phyloP scores from a whole-genome alignment of 2,888 invertebrate genomes.

The Erebia epiphron region DNA sequence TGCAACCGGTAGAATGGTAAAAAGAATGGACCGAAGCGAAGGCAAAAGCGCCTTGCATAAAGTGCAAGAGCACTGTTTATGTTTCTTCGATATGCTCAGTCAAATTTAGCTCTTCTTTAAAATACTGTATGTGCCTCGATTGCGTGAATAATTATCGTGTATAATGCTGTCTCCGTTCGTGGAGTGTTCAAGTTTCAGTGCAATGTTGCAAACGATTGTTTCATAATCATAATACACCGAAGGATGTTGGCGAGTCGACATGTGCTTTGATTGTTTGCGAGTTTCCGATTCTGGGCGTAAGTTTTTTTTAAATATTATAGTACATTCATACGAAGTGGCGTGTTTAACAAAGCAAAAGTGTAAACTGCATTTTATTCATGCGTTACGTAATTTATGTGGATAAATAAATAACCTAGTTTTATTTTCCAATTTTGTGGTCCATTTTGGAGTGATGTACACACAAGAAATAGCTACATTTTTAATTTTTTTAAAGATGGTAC shows the following conservation, averaged over 20 bases:
- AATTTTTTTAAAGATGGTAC: too few species aligned
- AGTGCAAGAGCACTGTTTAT: slow-evolving; percentile 12
- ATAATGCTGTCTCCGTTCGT: slow-evolving; percentile 35
- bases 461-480: too few species aligned
- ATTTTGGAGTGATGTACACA: too few species aligned
- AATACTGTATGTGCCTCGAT: slow-evolving; percentile 20
- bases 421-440: too few species aligned
- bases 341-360: slow-evolving; percentile 4
- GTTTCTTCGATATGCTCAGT: slow-evolving; percentile 11
- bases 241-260: slow-evolving; percentile 49
- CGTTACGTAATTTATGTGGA: background rate
- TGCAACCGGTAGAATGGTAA: slow-evolving; percentile 39
- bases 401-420: too few species aligned
- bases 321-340: slow-evolving; percentile 21
- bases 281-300: slow-evolving; percentile 47
- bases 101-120: slow-evolving; percentile 20
- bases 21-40: slow-evolving; percentile 30
- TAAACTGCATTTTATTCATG: background rate
- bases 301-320: slow-evolving; percentile 33
- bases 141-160: slow-evolving; percentile 30
- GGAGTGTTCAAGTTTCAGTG: slow-evolving; percentile 45
- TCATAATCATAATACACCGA: slow-evolving; percentile 49
- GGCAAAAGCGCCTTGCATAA: slow-evolving; percentile 23
- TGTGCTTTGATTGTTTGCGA: slow-evolving; percentile 64
- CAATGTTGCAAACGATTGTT: slow-evolving; percentile 45